These are phyloP conservation scores for Parapsyche elsis DNA, from an alignment of 1,140 invertebrate genomes.

Conservation along the genomic window DNA sequence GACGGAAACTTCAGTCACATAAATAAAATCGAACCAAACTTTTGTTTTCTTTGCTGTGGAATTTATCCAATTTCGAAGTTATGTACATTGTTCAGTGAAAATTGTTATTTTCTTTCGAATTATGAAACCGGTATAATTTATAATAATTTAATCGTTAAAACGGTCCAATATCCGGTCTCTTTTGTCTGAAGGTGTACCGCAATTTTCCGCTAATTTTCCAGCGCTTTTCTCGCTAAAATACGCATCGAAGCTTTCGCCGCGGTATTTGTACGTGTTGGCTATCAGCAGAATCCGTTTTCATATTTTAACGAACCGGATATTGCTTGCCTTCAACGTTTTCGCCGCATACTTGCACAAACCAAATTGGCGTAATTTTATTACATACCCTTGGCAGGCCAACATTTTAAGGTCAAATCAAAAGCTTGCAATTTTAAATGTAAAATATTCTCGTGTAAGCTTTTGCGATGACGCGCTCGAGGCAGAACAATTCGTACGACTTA, in stretches of 20 bases:
- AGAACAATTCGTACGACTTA: too few relatives aligned
- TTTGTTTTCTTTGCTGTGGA: neutral
- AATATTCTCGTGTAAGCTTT: too few relatives aligned
- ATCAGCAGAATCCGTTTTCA: neutral
- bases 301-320: neutral
- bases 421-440: too few relatives aligned
- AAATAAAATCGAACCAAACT: slow-evolving; percentile 12
- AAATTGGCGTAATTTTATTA: too few relatives aligned
- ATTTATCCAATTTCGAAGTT: too few relatives aligned
- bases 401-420: too few relatives aligned
- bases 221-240: neutral
- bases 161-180: neutral
- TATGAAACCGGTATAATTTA: neutral
- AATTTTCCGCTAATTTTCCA: neutral
- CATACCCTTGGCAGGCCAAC: too few relatives aligned
- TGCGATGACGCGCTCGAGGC: too few relatives aligned
- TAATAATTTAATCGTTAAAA: neutral
- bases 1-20: slow-evolving; percentile 2
- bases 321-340: neutral
- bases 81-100: too few relatives aligned
- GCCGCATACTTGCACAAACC: too few relatives aligned
- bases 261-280: neutral
- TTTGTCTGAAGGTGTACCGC: neutral
- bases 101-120: neutral
- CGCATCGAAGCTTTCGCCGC: neutral